phyloP scores from a whole-genome alignment of 2,797 vertebrate species.

The Malurus leucopterus region DNA sequence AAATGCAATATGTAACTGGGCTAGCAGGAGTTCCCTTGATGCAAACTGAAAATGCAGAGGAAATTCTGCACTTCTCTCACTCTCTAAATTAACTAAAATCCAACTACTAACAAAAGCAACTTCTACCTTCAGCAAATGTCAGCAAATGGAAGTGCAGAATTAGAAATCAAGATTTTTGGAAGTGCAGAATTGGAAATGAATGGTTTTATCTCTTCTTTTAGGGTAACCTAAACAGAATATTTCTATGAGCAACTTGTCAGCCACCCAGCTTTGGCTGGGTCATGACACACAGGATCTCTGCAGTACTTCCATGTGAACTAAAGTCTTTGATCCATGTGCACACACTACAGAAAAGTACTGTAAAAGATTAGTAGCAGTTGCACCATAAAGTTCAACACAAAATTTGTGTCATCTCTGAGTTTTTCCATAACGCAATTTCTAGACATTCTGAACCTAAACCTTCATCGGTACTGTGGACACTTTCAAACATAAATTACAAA shows the following conservation, averaged over 20 bases:
- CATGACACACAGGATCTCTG: rapidly evolving
- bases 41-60: background rate
- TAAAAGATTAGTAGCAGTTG: background rate
- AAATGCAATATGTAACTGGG: background rate
- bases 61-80: background rate
- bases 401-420: background rate
- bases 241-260: background rate
- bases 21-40: background rate
- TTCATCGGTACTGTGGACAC: too few species aligned
- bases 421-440: background rate
- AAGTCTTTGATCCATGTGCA: background rate
- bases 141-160: background rate
- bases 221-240: background rate
- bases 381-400: background rate
- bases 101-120: rapidly evolving
- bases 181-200: background rate
- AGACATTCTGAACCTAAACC: rapidly evolving
- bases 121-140: background rate
- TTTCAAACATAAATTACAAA: background rate
- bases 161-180: background rate
- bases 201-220: background rate
- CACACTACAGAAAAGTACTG: background rate
- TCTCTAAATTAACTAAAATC: background rate
- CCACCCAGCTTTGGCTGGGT: background rate
- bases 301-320: background rate